Percentiles rank a stretch among this genome's conserved stretches.
phyloP scores from a whole-genome alignment of 2,797 vertebrate species.

The Cyclura pinguis region DNA sequence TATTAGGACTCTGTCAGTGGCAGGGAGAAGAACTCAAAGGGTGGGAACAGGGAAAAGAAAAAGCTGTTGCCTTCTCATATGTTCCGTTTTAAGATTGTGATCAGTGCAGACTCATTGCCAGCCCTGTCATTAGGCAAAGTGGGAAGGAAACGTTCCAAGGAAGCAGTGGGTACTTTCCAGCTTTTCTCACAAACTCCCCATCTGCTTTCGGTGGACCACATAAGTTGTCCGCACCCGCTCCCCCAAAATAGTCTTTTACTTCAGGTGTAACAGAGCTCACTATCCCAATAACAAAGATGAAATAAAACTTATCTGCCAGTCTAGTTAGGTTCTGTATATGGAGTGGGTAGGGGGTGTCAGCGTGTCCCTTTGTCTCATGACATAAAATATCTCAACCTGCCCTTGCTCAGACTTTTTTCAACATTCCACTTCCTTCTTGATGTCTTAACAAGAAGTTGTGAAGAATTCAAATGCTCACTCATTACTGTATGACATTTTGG shows the following conservation, averaged over 20 bases:
- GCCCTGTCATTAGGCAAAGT: background rate
- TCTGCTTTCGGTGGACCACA: too few species aligned
- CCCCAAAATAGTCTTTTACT: background rate
- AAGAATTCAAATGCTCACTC: background rate
- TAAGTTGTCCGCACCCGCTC: too few species aligned
- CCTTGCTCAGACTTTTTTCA: background rate
- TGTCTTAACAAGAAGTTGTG: background rate
- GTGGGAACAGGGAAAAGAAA: background rate
- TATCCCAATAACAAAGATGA: background rate
- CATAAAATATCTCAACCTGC: background rate
- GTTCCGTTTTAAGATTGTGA: background rate
- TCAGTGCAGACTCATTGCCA: background rate
- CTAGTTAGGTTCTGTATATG: background rate
- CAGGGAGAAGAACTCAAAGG: background rate
- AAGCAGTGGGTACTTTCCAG: background rate
- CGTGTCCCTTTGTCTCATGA: background rate
- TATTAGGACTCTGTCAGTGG: background rate
- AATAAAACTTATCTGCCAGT: background rate
- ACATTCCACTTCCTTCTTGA: background rate
- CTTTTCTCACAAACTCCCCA: background rate
- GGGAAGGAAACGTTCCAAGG: background rate
- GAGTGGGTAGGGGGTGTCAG: background rate
- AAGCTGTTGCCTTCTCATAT: background rate
- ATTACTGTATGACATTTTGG: background rate
- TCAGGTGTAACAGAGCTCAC: background rate